Base-by-base conservation (phyloP, 2,113 vertebrate species). In the Amblyopsis rosae region DNA sequence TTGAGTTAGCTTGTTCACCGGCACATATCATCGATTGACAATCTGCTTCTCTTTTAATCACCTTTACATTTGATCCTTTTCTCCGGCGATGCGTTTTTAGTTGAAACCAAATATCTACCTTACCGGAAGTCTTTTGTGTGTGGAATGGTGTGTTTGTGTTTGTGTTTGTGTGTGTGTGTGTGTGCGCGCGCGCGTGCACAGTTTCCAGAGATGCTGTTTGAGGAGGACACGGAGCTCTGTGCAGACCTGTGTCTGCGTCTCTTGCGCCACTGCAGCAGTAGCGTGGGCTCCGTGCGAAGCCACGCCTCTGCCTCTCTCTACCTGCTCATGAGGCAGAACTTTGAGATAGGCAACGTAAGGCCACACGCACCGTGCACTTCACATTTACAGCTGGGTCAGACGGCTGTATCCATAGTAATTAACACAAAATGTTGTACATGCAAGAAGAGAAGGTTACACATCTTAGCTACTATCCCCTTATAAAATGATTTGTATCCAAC, bases 311-410 rank as follows among this genome's bases (percentile, higher is more conserved):
- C 95, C 62, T 97, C 96, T 0, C 95, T 97, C 62, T 97, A 97
- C 89, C 91, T 97, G 55, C 95, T 97, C 82, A 97, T 97, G 96
- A 94, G 95, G 56, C 96, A 97, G 83, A 97, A 97, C 88, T 97
- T 95, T 46, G 96, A 97, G 91, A 97, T 96, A 0, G 96, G 95
- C 81, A 94, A 96, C 8, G 96, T 97, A 81, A 89, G 95, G 82
- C 56, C 1, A 3, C 3, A 35, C 12, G 1, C 55, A 3, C 49
- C 49, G 11, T 12, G 49, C 0, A 50, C 10, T 64, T 56, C 62
- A 13, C 5, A 10, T 51, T 61, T 51, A 51, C 49, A 51, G 12
- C 6, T 54, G 45, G 51, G 2, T 45, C 9, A 15, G 9, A 51
- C 11, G 3, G 8, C 13, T 11, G 9, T 51, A 15, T 15, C 13